phyloP scores from a whole-genome alignment of 2,888 invertebrate species.

The Eremobia ochroleuca region DNA sequence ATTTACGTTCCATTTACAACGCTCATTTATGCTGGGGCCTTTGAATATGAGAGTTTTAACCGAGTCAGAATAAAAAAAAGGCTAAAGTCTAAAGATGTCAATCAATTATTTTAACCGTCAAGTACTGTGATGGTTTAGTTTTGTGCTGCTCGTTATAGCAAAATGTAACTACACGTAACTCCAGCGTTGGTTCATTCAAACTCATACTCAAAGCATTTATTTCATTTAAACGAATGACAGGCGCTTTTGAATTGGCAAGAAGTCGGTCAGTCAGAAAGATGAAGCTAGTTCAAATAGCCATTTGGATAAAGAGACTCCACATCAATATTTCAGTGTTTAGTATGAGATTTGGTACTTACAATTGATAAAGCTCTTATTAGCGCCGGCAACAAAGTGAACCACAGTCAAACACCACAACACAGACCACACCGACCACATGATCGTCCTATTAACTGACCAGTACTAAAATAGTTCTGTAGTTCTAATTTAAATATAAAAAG shows the following conservation, averaged over 20 bases:
- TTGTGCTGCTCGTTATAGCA: neutral
- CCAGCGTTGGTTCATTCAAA: neutral
- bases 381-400: slow-evolving; percentile 60
- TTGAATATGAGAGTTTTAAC: neutral
- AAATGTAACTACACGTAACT: neutral
- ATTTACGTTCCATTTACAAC: neutral
- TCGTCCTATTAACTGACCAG: slow-evolving; percentile 36
- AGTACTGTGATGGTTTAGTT: neutral
- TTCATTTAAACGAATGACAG: neutral
- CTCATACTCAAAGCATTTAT: neutral
- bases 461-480: neutral
- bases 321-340: neutral
- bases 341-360: slow-evolving; percentile 73
- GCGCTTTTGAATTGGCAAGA: neutral
- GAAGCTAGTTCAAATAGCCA: neutral
- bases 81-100: neutral
- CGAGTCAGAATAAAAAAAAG: neutral
- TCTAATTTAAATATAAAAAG: slow-evolving; percentile 57
- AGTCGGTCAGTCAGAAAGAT: neutral
- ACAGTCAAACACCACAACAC: slow-evolving; percentile 67
- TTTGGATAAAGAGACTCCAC: neutral
- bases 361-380: slow-evolving; percentile 74
- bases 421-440: slow-evolving; percentile 75
- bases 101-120: neutral
- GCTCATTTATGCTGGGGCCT: neutral